Conservation (phyloP, 2,888 invertebrate genomes). For the Perithous albicinctus region DNA sequence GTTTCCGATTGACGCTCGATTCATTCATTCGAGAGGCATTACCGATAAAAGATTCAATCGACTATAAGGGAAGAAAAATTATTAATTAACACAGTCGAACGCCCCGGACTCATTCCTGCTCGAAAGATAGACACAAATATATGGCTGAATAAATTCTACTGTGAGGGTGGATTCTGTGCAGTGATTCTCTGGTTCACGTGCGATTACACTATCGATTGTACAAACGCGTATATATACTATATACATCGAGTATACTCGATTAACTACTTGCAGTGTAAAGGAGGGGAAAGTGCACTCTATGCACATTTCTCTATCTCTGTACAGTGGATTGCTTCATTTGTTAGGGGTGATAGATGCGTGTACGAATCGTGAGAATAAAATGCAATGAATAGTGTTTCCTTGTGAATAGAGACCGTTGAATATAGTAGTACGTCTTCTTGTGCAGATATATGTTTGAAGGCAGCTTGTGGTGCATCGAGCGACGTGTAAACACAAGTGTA, state of each 20-base stretch:
- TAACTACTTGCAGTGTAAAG: background rate
- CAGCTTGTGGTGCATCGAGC: background rate
- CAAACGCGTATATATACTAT: background rate
- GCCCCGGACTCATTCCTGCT: background rate
- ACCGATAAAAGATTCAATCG: constrained; percentile 42
- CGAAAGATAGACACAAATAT: background rate
- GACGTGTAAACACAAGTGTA: constrained; percentile 33
- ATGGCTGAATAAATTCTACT: background rate
- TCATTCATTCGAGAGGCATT: background rate
- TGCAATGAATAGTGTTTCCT: constrained; percentile 39
- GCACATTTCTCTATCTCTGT: constrained; percentile 1
- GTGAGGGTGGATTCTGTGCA: background rate
- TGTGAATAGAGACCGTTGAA: background rate
- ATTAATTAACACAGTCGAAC: constrained; percentile 45
- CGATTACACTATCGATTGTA: constrained; percentile 24
- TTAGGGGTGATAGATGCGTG: constrained; percentile 50
- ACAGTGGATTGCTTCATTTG: constrained; percentile 37
- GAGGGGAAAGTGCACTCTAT: background rate
- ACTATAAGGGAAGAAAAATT: constrained; percentile 22
- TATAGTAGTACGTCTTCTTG: background rate
- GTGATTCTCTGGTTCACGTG: constrained; percentile 1
- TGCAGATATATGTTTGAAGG: constrained; percentile 26
- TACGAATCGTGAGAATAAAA: constrained; percentile 55
- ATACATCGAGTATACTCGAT: constrained; percentile 40
- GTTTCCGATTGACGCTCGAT: constrained; percentile 1